phyloP scores from a whole-genome alignment of 2,113 vertebrate genomes.

The Burhinus oedicnemus region DNA sequence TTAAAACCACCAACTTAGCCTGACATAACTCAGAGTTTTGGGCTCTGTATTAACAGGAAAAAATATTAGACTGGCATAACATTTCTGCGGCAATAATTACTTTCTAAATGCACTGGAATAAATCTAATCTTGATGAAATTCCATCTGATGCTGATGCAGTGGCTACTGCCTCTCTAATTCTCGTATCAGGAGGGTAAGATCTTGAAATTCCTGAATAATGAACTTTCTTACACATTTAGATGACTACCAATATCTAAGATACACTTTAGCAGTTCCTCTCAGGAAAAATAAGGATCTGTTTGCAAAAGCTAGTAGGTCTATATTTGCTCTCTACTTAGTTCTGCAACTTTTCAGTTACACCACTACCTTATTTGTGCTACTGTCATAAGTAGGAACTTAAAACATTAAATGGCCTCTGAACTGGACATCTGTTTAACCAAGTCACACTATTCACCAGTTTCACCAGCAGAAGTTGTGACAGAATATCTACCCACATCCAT shows the following conservation, averaged over 20 bases:
- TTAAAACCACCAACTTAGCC: not conserved
- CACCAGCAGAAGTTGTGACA: not conserved
- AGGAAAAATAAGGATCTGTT: not conserved
- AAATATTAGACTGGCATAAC: not conserved
- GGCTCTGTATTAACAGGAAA: not conserved
- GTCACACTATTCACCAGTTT: not conserved
- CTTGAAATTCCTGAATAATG: constrained; percentile 12
- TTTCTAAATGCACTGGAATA: constrained; percentile 28
- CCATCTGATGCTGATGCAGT: not conserved
- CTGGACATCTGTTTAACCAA: not conserved
- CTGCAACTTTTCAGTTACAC: not conserved
- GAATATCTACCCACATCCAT: not conserved
- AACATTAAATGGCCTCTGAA: not conserved
- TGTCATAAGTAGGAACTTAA: not conserved
- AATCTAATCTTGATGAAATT: constrained; percentile 35
- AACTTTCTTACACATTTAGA: not conserved
- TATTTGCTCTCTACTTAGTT: not conserved
- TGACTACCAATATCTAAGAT: not conserved
- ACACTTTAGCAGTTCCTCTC: not conserved
- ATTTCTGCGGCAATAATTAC: constrained; percentile 31
- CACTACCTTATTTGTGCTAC: not conserved
- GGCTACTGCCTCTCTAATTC: not conserved
- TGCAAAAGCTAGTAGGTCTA: not conserved
- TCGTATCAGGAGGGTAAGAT: not conserved
- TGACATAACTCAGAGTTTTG: not conserved